Conservation (phyloP, 1,140 invertebrate species). For the Nebria ingens region DNA sequence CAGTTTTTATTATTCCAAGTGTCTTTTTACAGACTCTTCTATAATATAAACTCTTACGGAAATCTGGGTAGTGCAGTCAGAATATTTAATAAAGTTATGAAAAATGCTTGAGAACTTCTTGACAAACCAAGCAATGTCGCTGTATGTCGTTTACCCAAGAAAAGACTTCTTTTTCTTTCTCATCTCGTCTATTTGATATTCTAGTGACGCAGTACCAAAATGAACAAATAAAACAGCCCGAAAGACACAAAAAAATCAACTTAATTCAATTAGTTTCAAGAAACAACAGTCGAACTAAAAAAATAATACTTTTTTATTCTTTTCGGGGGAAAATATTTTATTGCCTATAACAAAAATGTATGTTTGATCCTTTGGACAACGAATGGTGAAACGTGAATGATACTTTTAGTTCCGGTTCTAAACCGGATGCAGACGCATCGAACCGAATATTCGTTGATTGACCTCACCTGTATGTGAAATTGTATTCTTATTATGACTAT, state of each 20-base stretch:
- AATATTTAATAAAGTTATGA: neutral
- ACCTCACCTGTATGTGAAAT: too few relatives aligned
- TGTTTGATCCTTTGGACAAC: too few relatives aligned
- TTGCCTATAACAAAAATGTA: too few relatives aligned
- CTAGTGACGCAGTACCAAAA: neutral
- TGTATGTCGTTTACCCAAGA: neutral
- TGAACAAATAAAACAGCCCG: neutral
- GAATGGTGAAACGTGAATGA: too few relatives aligned
- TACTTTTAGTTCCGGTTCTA: too few relatives aligned
- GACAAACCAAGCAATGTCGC: neutral
- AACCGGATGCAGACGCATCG: too few relatives aligned
- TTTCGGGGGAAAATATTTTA: too few relatives aligned
- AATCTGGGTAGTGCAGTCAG: neutral
- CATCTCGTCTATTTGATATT: neutral
- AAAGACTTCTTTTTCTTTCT: neutral
- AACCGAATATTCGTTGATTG: too few relatives aligned
- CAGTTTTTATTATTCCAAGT: neutral
- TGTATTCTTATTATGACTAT: too few relatives aligned
- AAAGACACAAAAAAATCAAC: neutral
- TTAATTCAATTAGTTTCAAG: constrained; percentile 2
- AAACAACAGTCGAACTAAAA: constrained; percentile 3
- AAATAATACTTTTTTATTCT: too few relatives aligned
- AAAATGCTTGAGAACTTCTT: neutral
- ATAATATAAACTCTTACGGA: neutral
- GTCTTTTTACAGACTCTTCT: neutral